Evolutionary conservation across 1,140 invertebrate genomes (phyloP).

Genomic region (Marisa cornuarietis): DNA sequence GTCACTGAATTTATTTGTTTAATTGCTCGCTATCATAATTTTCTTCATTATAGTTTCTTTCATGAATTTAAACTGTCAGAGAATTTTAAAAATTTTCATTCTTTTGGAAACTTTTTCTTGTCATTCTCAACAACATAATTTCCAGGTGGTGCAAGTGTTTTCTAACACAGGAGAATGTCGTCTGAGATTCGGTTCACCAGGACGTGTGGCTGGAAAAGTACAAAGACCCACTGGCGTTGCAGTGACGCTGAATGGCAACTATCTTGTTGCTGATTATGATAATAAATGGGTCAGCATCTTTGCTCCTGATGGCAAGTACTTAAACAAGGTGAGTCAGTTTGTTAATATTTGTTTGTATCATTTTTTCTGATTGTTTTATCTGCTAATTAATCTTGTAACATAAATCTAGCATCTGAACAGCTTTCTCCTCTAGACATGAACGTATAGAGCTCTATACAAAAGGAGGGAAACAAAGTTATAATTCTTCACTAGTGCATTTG

Average conservation of each 20-base stretch:
- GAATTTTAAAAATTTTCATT: too few relatives aligned
- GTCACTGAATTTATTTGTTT: too few relatives aligned
- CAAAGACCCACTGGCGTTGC: slow-evolving; percentile 71
- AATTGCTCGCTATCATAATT: too few relatives aligned
- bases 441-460: background rate
- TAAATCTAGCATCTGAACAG: background rate
- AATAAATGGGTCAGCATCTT: slow-evolving; percentile 73
- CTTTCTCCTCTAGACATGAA: background rate
- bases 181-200: slow-evolving; percentile 68
- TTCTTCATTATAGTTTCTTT: too few relatives aligned
- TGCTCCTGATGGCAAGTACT: slow-evolving; percentile 70
- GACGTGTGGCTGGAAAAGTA: slow-evolving; percentile 69
- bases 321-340: slow-evolving; percentile 47
- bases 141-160: slow-evolving; percentile 66
- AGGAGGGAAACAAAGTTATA: background rate
- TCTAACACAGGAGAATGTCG: slow-evolving; percentile 58
- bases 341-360: background rate
- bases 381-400: background rate
- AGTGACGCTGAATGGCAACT: slow-evolving; percentile 69
- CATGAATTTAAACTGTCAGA: too few relatives aligned
- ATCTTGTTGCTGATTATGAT: slow-evolving; percentile 72
- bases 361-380: background rate
- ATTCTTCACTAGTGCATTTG: background rate
- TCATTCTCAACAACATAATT: background rate
- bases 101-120: too few relatives aligned